phyloP scores from a whole-genome alignment of 1,140 invertebrate genomes.

The Drosophila repleta region DNA sequence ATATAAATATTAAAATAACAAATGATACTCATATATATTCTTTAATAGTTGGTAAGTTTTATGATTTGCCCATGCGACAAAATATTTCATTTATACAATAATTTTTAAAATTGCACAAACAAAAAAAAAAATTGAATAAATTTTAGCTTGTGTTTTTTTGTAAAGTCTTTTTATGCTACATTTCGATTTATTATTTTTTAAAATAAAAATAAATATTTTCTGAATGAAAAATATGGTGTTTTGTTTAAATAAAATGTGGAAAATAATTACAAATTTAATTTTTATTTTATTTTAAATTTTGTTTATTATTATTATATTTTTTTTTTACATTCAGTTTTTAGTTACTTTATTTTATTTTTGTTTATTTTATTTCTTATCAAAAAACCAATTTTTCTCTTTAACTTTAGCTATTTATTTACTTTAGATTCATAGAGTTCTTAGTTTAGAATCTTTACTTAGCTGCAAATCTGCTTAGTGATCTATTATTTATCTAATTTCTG shows the following conservation, averaged over 20 bases:
- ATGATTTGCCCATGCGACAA: slow-evolving; percentile 14
- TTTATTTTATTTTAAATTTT: neutral
- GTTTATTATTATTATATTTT: neutral
- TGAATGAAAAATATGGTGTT: slow-evolving; percentile 16
- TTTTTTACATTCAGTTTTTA: neutral
- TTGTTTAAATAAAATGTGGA: neutral
- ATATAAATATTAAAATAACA: slow-evolving; percentile 73
- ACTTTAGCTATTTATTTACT: too few species aligned
- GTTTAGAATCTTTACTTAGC: neutral
- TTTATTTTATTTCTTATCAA: too few species aligned
- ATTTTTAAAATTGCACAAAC: slow-evolving; percentile 23
- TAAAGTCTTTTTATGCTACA: slow-evolving; percentile 33
- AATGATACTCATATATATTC: slow-evolving; percentile 83
- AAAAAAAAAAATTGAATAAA: neutral
- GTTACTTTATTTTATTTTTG: too few species aligned
- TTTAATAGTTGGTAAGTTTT: slow-evolving; percentile 46
- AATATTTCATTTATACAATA: slow-evolving; percentile 24
- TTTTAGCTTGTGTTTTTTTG: slow-evolving; percentile 33
- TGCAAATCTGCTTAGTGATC: neutral
- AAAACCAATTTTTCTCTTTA: too few species aligned
- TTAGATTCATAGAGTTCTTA: neutral
- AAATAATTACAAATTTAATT: too few species aligned
- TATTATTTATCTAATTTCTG: neutral
- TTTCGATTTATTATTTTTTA: slow-evolving; percentile 46
- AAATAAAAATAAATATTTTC: slow-evolving; percentile 53